phyloP scores from a whole-genome alignment of 2,113 vertebrate genomes.

The Bambusicola thoracicus region DNA sequence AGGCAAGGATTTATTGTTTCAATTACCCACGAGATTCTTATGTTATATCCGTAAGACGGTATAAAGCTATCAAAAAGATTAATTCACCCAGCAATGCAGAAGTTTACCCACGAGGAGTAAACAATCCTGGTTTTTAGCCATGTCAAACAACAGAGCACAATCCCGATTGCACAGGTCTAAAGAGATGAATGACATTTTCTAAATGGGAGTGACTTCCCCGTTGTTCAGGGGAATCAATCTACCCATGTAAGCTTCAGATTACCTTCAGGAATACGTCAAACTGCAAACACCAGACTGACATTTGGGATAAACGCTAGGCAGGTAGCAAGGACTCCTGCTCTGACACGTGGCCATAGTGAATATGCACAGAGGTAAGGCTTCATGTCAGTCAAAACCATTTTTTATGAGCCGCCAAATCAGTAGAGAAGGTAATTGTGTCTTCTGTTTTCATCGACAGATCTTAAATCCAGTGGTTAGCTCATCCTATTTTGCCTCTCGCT shows the following conservation, averaged over 20 bases:
- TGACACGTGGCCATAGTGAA: background rate
- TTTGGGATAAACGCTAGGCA: background rate
- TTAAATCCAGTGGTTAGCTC: background rate
- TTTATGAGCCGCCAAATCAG: background rate
- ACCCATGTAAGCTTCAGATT: background rate
- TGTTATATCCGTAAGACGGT: background rate
- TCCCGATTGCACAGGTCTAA: background rate
- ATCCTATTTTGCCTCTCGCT: background rate
- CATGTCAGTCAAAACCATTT: background rate
- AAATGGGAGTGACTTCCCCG: background rate
- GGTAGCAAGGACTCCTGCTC: background rate
- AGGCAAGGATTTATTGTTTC: background rate
- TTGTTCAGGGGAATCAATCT: background rate
- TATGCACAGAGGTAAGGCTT: background rate
- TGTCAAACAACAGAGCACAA: background rate
- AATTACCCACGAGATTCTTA: background rate
- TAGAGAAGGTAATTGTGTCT: background rate
- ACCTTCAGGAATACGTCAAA: background rate
- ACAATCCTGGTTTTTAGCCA: background rate
- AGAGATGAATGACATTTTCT: slow-evolving; percentile 16
- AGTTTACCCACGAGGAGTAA: background rate
- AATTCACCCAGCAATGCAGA: background rate
- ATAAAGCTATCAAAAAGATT: background rate
- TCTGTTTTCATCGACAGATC: background rate
- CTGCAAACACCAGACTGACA: background rate